Base-by-base conservation (phyloP, 2,113 vertebrate species). In the Fregetta grallaria region DNA sequence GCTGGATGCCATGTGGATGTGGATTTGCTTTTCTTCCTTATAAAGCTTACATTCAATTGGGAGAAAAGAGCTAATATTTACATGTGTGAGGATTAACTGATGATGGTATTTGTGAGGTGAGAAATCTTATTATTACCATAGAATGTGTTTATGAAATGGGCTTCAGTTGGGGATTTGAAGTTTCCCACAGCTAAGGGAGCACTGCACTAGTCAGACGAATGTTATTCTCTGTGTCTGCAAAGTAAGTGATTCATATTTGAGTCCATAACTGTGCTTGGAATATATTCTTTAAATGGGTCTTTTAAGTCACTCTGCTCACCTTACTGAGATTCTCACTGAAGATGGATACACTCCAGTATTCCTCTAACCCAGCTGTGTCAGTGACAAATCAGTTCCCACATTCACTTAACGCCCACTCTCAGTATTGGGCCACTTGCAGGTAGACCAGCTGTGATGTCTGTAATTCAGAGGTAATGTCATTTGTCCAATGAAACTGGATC, bases 41-140 rank as follows among this genome's bases (percentile, higher is more conserved):
- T 22, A 85, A 93, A 95, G 70, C 74, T 90, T 76, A 47, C 74
- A 92, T 88, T 93, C 49, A 94, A 50, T 59, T 61, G 82, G 55
- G 62, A 86, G 85, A 75, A 92, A 94, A 96, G 65, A 91, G 49
- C 91, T 96, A 95, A 96, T 95, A 96, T 96, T 96, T 95, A 92
- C 94, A 78, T 45, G 80, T 72, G 73, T 85, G 86, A 91, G 80
- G 84, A 94, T 96, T 95, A 96, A 91, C 66, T 3, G 26, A 34
- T n/a, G 80, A 75, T 61, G 49, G 65, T 47, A 78, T 94, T 85
- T 85, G 68, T 47, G 44, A 95, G 81, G 47, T 63, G 66, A 92
- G 50, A 94, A 96, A 90, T 96, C 52, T 91, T 92, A 87, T 88
- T 90, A 73, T 94, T 94, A 34, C 78, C 2, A 2, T 40, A 53